phyloP scores from a whole-genome alignment of 2,888 invertebrate species.

The Trissolcus japonicus region DNA sequence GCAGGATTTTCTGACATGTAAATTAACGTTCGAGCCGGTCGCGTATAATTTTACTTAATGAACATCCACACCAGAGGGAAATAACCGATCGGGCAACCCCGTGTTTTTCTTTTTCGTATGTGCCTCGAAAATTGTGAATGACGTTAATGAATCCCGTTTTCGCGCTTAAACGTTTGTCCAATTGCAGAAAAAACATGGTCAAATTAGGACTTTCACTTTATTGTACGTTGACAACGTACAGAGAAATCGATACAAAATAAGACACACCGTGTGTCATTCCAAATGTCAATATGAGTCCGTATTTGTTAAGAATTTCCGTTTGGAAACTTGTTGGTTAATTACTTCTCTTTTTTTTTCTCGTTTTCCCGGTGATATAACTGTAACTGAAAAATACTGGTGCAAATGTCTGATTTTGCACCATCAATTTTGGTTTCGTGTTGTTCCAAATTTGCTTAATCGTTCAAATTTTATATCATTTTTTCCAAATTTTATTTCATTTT shows the following conservation, averaged over 20 bases:
- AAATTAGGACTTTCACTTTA: conserved; percentile 54
- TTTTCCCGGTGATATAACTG: conserved; percentile 42
- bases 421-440: too few relatives aligned
- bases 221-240: conserved; percentile 38
- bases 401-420: too few relatives aligned
- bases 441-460: too few relatives aligned
- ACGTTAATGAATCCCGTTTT: conserved; percentile 31
- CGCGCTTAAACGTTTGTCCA: conserved; percentile 6
- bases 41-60: conserved; percentile 46
- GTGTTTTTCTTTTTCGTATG: conserved; percentile 14
- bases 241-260: conserved; percentile 51
- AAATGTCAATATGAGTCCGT: conserved; percentile 44
- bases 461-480: too few relatives aligned
- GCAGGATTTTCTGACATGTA: conserved; percentile 36
- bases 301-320: conserved; percentile 51
- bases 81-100: conserved; percentile 5
- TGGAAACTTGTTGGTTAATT: conserved; percentile 44
- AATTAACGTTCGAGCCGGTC: conserved; percentile 38
- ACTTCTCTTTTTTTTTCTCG: conserved; percentile 31
- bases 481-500: too few relatives aligned
- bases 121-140: conserved; percentile 26
- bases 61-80: conserved; percentile 34
- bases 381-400: neutral
- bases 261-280: conserved; percentile 28
- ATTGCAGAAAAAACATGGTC: conserved; percentile 25